Evolutionary conservation across 2,888 invertebrate genomes (phyloP).

Genomic region (Melikaiella ostensackeni): DNA sequence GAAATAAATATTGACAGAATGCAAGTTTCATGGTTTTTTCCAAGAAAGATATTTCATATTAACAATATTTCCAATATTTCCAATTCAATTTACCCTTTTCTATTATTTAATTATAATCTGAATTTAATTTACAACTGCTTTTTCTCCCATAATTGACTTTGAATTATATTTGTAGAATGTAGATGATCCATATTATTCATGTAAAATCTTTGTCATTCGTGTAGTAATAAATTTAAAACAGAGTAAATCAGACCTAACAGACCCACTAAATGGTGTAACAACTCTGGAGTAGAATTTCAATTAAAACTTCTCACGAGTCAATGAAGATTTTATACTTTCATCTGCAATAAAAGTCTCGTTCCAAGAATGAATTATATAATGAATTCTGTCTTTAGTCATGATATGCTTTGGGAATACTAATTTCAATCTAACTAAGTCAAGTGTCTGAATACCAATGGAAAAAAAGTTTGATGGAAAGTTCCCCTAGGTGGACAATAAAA

Average conservation of each 20-base stretch:
- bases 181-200: no score
- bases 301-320: slow-evolving; percentile 23
- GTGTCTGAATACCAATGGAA: slow-evolving; percentile 27
- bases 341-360: slow-evolving; percentile 13
- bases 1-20: no score
- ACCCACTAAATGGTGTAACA: neutral
- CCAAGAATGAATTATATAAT: slow-evolving; percentile 19
- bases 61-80: no score
- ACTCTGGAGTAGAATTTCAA: slow-evolving; percentile 12
- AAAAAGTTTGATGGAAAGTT: slow-evolving; percentile 1
- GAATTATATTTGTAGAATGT: no score
- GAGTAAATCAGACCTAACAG: slow-evolving; percentile 1
- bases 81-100: no score
- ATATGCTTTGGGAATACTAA: slow-evolving; percentile 24
- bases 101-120: no score
- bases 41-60: no score
- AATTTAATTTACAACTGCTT: no score
- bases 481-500: neutral
- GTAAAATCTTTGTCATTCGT: no score
- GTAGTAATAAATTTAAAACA: neutral
- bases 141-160: no score
- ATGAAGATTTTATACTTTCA: slow-evolving; percentile 18
- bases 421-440: neutral
- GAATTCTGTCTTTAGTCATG: slow-evolving; percentile 28
- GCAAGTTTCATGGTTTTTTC: no score